A percentile compares a stretch with the other conserved stretches of the same genome.
These are phyloP conservation scores for Oligia strigilis DNA, from an alignment of 2,888 invertebrate genomes.

Conservation along the genomic window DNA sequence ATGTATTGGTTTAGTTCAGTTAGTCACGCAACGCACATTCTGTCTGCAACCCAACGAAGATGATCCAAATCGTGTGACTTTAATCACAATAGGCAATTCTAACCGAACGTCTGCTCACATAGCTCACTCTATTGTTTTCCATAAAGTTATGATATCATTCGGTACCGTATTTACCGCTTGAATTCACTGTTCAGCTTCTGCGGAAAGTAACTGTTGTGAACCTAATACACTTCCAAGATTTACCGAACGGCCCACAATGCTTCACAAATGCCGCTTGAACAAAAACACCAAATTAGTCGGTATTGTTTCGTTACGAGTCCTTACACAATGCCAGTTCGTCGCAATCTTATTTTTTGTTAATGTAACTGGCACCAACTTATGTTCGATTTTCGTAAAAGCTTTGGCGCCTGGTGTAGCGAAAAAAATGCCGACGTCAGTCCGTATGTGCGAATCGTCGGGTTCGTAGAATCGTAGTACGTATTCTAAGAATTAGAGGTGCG, in stretches of 20 bases:
- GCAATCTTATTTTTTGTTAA: conserved; percentile 81
- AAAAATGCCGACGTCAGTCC: conserved; percentile 77
- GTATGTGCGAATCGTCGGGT: conserved; percentile 83
- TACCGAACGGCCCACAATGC: conserved; percentile 60
- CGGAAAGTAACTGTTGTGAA: conserved; percentile 75
- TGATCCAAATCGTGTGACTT: conserved; percentile 41
- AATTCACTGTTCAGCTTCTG: conserved; percentile 56
- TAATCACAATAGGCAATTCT: conserved; percentile 47
- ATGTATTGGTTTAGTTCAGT: conserved; percentile 24
- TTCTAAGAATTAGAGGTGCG: conserved; percentile 79
- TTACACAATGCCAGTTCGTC: conserved; percentile 80
- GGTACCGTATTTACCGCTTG: conserved; percentile 56
- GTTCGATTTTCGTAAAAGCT: conserved; percentile 83
- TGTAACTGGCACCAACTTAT: conserved; percentile 69
- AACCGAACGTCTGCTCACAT: conserved; percentile 29
- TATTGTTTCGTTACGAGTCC: conserved; percentile 84
- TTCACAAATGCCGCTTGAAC: conserved; percentile 69
- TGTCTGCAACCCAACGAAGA: background rate
- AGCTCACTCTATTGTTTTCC: conserved; percentile 53
- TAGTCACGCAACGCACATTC: conserved; percentile 42
- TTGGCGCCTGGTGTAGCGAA: conserved; percentile 84
- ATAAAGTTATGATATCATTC: conserved; percentile 36
- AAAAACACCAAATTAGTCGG: conserved; percentile 79
- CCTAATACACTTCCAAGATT: conserved; percentile 64
- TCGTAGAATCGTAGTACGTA: conserved; percentile 79